A percentile compares a stretch with the other conserved stretches of the same genome.
These are phyloP conservation scores for Melanotaenia boesemani DNA, from an alignment of 2,797 vertebrate genomes.

Conservation along the genomic window DNA sequence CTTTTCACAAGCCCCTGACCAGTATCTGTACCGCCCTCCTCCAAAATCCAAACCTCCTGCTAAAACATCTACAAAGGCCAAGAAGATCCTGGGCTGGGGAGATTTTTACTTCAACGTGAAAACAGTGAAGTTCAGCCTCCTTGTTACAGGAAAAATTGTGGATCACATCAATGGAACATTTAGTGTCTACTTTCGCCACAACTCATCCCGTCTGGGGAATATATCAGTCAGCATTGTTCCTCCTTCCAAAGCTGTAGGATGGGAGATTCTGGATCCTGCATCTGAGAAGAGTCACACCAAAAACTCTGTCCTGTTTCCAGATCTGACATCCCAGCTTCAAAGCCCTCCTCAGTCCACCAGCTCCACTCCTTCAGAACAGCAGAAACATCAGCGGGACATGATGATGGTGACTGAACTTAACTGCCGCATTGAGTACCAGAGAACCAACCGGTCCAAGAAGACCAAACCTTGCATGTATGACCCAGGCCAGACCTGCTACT, in stretches of 20 bases:
- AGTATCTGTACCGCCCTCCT: slow-evolving; percentile 71
- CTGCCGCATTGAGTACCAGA: slow-evolving; percentile 94
- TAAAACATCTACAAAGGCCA: slow-evolving; percentile 86
- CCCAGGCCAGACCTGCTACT: slow-evolving; percentile 92
- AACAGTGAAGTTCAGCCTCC: slow-evolving; percentile 92
- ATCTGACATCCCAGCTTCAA: slow-evolving; percentile 68
- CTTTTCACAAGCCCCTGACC: slow-evolving; percentile 81
- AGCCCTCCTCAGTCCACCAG: slow-evolving; percentile 82
- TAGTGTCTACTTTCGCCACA: slow-evolving; percentile 97
- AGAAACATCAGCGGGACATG: slow-evolving; percentile 81
- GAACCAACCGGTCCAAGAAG: slow-evolving; percentile 93
- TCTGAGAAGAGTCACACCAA: slow-evolving; percentile 26
- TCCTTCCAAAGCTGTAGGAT: slow-evolving; percentile 91
- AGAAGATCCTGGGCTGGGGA: slow-evolving; percentile 97
- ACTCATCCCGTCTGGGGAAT: slow-evolving; percentile 94
- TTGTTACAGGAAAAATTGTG: slow-evolving; percentile 96
- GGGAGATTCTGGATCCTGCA: slow-evolving; percentile 72
- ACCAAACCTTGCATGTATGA: slow-evolving; percentile 94
- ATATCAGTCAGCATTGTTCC: slow-evolving; percentile 96
- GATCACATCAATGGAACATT: slow-evolving; percentile 98
- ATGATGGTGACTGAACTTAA: slow-evolving; percentile 87
- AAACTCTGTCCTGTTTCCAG: slow-evolving; percentile 67
- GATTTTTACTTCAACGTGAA: slow-evolving; percentile 97
- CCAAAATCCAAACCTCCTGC: slow-evolving; percentile 84
- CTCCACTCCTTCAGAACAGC: slow-evolving; percentile 42